Percentiles rank a stretch among this genome's conserved stretches.
phyloP scores from a whole-genome alignment of 2,113 vertebrate genomes.

The Hylia prasina region DNA sequence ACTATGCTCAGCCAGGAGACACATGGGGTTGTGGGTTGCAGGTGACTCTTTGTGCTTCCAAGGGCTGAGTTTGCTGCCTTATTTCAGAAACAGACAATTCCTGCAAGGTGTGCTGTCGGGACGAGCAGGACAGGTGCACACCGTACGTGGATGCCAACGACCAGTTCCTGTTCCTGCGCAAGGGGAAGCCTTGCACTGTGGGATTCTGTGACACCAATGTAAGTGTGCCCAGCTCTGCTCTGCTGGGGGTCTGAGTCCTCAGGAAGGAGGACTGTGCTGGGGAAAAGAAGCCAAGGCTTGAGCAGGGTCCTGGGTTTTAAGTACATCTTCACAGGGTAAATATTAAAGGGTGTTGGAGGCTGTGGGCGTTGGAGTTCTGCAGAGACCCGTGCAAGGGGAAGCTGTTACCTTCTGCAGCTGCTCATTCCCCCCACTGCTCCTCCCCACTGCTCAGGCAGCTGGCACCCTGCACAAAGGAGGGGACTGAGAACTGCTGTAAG shows the following conservation, averaged over 20 bases:
- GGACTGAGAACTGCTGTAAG: fast-evolving
- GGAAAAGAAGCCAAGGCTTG: not conserved
- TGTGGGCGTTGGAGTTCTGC: not conserved
- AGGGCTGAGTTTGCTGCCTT: not conserved
- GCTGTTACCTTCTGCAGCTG: not conserved
- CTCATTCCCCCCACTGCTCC: not conserved
- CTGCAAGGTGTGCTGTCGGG: slow-evolving; percentile 93
- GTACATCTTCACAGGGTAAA: fast-evolving
- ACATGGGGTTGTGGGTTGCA: fast-evolving
- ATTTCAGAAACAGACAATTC: slow-evolving; percentile 87
- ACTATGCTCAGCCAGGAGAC: no score
- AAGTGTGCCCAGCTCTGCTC: slow-evolving; percentile 48
- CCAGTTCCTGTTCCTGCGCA: slow-evolving; percentile 83
- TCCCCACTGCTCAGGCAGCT: not conserved
- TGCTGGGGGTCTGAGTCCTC: not conserved
- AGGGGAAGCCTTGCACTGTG: slow-evolving; percentile 95
- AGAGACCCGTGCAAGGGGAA: not conserved
- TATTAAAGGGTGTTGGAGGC: not conserved
- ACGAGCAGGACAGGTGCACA: slow-evolving; percentile 72
- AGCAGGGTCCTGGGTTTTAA: not conserved
- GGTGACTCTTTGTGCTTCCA: not conserved
- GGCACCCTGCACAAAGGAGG: not conserved
- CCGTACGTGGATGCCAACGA: slow-evolving; percentile 65
- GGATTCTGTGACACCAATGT: slow-evolving; percentile 92
- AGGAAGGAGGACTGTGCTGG: not conserved